phyloP scores from a whole-genome alignment of 2,797 vertebrate genomes.

The Oceanodroma leucorhoa region DNA sequence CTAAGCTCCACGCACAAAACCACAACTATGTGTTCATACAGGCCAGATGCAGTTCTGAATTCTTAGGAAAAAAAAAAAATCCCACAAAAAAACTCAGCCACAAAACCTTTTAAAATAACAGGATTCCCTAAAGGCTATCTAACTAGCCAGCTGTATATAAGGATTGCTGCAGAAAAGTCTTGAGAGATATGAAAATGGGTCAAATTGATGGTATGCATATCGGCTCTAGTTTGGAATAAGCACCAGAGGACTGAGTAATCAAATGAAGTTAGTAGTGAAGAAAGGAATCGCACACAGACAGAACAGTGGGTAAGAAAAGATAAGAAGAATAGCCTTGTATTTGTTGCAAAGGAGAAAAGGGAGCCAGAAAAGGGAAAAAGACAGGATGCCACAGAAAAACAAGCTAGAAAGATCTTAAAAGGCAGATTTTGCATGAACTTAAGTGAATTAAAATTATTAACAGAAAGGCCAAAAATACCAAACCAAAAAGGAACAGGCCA shows the following conservation, averaged over 20 bases:
- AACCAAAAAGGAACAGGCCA: slow-evolving; percentile 51
- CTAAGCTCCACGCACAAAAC: not conserved
- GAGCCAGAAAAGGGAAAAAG: slow-evolving; percentile 24
- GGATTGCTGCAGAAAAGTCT: not conserved
- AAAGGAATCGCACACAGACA: not conserved
- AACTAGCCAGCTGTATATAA: not conserved
- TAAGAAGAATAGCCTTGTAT: not conserved
- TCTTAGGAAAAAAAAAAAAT: not conserved
- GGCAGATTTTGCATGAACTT: slow-evolving; percentile 32
- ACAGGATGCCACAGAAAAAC: slow-evolving; percentile 31
- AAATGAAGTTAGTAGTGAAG: slow-evolving; percentile 20
- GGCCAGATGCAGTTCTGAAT: not conserved
- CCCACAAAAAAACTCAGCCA: fast-evolving
- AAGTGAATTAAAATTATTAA: slow-evolving; percentile 40
- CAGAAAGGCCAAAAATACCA: slow-evolving; percentile 32
- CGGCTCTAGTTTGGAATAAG: not conserved
- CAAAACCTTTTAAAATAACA: not conserved
- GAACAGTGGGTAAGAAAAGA: not conserved
- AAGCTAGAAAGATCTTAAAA: slow-evolving; percentile 13
- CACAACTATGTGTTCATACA: not conserved
- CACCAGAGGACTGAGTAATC: not conserved
- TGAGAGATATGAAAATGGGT: not conserved
- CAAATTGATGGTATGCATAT: not conserved
- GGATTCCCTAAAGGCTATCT: not conserved
- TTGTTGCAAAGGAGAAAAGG: not conserved